Evolutionary conservation across 2,797 vertebrate genomes (phyloP), one percentile per base, ranked within the genome.

Genomic region (Tenualosa thibaudeaui): DNA sequence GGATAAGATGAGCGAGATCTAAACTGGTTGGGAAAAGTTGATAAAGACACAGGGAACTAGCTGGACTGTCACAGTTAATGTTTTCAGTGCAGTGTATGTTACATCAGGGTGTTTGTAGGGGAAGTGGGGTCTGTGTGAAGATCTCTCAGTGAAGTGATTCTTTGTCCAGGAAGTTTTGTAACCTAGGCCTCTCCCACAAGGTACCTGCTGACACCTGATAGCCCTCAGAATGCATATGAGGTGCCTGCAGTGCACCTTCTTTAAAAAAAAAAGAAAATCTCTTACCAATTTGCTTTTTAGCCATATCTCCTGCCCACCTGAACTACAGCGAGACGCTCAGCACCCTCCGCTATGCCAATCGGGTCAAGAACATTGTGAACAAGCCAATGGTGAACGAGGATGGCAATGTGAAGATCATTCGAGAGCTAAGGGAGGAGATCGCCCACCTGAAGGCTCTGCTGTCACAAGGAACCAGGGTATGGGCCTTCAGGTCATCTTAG

Each of bases 311-410:
- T 86, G 98, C 98, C 19, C 97, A 99, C 85, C 95, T 99, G 89
- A 99, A 99, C 94, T 98, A 99, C 3, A 97, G 97, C 81, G 98
- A 99, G 96, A 99, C 98, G 50, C 96, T 99, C 85, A 99, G 98
- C 95, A 99, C 98, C 0, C 96, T 99, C 89, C 97, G 98, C 88
- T 99, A 99, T 93, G 98, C 98, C 90, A 99, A 99, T 95, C 94
- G 98, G 88, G 98, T 98, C 93, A 99, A 99, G 94, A 99, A 99
- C 96, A 99, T 99, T 93, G 97, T 99, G 95, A 99, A 99, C 97
- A 98, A 98, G 86, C 98, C 98, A 43, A 99, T 97, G 68, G 96
- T 99, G 96, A 99, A 99, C 88, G 98, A 99, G 93, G 98, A 99
- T 81, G 88, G 95, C 86, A 99, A 98, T 82, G 98, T 99, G 86